These are phyloP conservation scores for Brachyhypopomus occidentalis DNA, from an alignment of 2,113 vertebrate genomes.

Conservation along the genomic window DNA sequence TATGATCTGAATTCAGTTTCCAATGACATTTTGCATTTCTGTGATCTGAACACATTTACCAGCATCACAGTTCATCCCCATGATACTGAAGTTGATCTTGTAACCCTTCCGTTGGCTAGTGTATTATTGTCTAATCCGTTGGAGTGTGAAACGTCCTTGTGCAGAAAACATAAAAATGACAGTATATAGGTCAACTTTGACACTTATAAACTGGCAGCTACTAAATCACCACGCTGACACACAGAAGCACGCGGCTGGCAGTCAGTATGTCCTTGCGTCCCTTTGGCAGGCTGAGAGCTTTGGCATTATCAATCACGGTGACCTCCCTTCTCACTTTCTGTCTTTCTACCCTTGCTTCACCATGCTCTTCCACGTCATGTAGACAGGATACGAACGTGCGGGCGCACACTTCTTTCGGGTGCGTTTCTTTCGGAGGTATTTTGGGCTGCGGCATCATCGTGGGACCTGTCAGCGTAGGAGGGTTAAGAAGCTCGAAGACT, in stretches of 20 bases:
- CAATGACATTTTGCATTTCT: not conserved
- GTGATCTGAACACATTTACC: not conserved
- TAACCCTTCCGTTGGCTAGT: not conserved
- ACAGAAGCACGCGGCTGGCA: not conserved
- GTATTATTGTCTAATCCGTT: not conserved
- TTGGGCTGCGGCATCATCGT: conserved; percentile 35
- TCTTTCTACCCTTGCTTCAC: conserved; percentile 38
- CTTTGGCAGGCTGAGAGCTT: not conserved
- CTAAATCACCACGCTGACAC: conserved; percentile 30
- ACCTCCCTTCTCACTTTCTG: conserved; percentile 34
- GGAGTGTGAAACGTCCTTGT: not conserved
- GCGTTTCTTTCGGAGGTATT: conserved; percentile 38
- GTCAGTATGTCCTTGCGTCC: not conserved
- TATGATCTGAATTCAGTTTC: not conserved
- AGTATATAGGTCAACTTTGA: not conserved
- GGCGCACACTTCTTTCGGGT: not conserved
- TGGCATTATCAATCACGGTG: conserved; percentile 41
- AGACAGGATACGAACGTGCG: conserved; percentile 11
- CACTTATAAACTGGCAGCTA: conserved; percentile 5
- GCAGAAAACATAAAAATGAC: not conserved
- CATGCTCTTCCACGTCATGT: conserved; percentile 34
- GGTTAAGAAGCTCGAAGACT: conserved; percentile 44
- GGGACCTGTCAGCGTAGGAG: conserved; percentile 43
- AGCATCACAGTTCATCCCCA: too few relatives aligned
- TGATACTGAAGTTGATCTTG: not conserved